phyloP scores from a whole-genome alignment of 2,888 invertebrate species.

The Syrista parreyssii region DNA sequence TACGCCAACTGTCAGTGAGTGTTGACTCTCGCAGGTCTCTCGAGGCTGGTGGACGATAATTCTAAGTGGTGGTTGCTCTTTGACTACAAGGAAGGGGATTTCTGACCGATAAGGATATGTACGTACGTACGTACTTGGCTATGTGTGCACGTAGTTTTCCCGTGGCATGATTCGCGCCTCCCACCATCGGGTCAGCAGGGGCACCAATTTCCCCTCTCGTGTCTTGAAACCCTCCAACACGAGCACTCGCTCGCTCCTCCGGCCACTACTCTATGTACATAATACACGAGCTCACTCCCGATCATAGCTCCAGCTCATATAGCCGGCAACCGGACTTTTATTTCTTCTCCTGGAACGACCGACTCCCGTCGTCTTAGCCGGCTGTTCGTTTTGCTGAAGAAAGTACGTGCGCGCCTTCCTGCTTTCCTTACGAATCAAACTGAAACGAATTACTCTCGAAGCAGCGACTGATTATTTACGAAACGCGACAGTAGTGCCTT shows the following conservation, averaged over 20 bases:
- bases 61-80: not conserved
- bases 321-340: slow-evolving; percentile 38
- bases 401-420: not conserved
- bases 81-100: not conserved
- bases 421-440: not conserved
- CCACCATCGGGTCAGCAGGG: slow-evolving; percentile 41
- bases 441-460: not conserved
- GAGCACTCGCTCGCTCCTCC: slow-evolving; percentile 33
- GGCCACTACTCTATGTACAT: slow-evolving; percentile 49
- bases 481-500: not conserved
- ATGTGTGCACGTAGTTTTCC: slow-evolving; percentile 1
- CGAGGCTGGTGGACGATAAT: not conserved
- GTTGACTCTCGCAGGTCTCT: not conserved
- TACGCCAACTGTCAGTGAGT: not conserved
- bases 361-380: slow-evolving; percentile 11
- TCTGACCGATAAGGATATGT: not conserved
- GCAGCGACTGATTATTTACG: not conserved
- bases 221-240: slow-evolving; percentile 29
- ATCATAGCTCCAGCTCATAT: slow-evolving; percentile 42
- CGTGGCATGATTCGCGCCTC: slow-evolving; percentile 22
- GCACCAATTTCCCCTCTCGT: slow-evolving; percentile 37
- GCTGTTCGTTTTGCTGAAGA: slow-evolving; percentile 1
- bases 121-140: not conserved
- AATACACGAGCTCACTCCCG: slow-evolving; percentile 51
- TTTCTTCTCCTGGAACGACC: slow-evolving; percentile 21